These are phyloP conservation scores for Ptyas mucosa DNA, from an alignment of 2,113 vertebrate genomes.

Conservation along the genomic window DNA sequence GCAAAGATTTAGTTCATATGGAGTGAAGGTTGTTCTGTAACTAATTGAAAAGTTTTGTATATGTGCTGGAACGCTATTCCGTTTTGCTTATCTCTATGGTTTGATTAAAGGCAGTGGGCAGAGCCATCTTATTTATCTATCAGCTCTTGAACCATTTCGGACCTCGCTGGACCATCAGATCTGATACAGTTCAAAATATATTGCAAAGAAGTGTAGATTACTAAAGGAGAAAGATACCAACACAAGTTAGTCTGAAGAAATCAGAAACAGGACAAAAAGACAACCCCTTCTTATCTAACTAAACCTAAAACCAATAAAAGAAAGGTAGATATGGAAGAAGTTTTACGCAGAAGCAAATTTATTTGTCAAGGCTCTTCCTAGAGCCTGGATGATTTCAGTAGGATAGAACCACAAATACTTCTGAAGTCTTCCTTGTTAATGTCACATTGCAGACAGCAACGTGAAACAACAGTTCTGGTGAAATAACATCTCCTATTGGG, in stretches of 20 bases:
- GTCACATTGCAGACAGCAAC: background rate
- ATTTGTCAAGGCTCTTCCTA: background rate
- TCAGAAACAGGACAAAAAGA: background rate
- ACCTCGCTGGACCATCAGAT: background rate
- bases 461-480: background rate
- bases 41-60: background rate
- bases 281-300: background rate
- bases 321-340: background rate
- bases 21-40: background rate
- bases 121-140: background rate
- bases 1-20: background rate
- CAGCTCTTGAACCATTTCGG: background rate
- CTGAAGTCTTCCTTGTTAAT: background rate
- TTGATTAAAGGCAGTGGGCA: background rate
- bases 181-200: background rate
- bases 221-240: background rate
- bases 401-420: background rate
- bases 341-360: background rate
- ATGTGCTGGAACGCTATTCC: background rate
- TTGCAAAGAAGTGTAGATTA: background rate
- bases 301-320: background rate
- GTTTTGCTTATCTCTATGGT: background rate
- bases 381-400: background rate
- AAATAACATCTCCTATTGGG: background rate
- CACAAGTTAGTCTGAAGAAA: background rate